Evolutionary conservation across 2,113 vertebrate genomes (phyloP), one percentile per base, ranked within the genome.

Genomic region (Aspidoscelis tigris): DNA sequence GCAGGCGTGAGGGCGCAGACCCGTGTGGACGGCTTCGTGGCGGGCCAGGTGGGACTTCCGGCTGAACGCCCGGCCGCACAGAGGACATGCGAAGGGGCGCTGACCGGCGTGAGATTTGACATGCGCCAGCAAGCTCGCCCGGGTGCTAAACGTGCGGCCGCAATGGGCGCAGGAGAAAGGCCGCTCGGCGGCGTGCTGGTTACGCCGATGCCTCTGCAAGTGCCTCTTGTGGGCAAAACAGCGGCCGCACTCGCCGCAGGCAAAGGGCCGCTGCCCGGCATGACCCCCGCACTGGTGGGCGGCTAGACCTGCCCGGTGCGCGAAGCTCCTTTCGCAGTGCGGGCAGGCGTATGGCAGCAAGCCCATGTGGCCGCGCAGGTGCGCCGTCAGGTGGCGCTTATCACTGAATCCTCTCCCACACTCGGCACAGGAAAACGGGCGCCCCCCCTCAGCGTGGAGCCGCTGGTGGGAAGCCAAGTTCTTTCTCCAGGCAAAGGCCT

Each of bases 1-100:
- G 0, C 96, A 96, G 85, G 91, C 87, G 10, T 95, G 92, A 3
- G 94, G 95, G 18, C 95, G 93, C 2, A 90, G 92, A 84, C 95
- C 95, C 0, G 95, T 95, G 93, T 96, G 95, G 80, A 96, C 95
- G 0, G 94, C 91, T 83, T 95, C 94, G 82, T 96, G 95, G 80
- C 95, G 93, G 0, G 89, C 94, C 89, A 96, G 90, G 89, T 96
- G 95, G 0, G 95, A 94, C 69, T 96, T 96, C 24, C 95, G 93
- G 90, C 95, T 90, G 72, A 95, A 96, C n/a, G 87, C 88, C 0
- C 94, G 92, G 21, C 94, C 95, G 0, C 95, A 96, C 81, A 93
- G 94, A 0, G 89, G 64, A 2, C 96, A 96, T 44, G 90, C 5
- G 2, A 95, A 96, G 11, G 95, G 94, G 26, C 93, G 89, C 75